phyloP scores from a whole-genome alignment of 2,797 vertebrate species.

The Trachops cirrhosus region DNA sequence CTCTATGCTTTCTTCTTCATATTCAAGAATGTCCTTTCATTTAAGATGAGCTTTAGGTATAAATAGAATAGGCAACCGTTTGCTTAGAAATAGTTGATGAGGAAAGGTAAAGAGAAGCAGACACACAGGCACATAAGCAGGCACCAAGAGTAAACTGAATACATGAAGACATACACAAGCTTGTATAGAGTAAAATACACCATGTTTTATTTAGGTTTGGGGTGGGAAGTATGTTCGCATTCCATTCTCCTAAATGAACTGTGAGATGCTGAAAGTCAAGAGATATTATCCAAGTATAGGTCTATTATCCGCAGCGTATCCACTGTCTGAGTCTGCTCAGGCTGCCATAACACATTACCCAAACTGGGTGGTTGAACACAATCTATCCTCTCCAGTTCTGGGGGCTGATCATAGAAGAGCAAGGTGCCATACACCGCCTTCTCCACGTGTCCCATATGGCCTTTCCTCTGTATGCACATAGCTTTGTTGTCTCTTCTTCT shows the following conservation, averaged over 20 bases:
- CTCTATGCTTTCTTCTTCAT: not conserved
- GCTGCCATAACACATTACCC: not conserved
- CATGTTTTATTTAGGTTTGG: not conserved
- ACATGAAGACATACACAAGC: rapidly evolving
- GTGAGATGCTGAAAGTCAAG: not conserved
- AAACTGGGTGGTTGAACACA: not conserved
- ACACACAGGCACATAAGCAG: not conserved
- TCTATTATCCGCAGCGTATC: not conserved
- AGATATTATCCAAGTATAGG: not conserved
- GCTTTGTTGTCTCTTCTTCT: not conserved
- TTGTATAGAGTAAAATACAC: not conserved
- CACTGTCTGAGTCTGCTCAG: not conserved
- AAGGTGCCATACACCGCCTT: no score
- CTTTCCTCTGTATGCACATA: not conserved
- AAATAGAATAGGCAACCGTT: not conserved
- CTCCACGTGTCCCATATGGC: rapidly evolving
- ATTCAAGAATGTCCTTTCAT: not conserved
- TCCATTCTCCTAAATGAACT: not conserved
- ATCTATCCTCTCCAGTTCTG: not conserved
- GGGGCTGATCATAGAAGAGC: not conserved
- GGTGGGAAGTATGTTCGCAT: not conserved
- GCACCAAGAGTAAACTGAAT: not conserved
- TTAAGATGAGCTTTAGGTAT: not conserved
- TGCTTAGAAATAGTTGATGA: not conserved
- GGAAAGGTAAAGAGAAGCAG: not conserved